phyloP scores from a whole-genome alignment of 2,888 invertebrate species.

The Philhelius pedissequus region DNA sequence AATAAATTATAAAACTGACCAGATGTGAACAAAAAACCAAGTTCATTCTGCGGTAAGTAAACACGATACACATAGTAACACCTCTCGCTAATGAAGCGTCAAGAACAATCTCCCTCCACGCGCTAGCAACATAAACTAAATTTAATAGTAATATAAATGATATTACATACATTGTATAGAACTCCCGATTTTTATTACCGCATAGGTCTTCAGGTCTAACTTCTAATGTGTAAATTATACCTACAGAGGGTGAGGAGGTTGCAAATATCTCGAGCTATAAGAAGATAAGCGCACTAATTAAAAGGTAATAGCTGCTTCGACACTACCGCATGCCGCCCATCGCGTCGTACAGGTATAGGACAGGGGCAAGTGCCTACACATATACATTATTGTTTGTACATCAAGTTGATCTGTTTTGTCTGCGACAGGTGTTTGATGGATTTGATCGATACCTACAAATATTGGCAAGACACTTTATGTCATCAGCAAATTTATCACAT shows the following conservation, averaged over 20 bases:
- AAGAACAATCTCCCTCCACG: slow-evolving; percentile 36
- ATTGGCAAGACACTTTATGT: slow-evolving; percentile 37
- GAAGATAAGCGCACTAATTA: slow-evolving; percentile 47
- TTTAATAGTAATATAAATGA: not conserved
- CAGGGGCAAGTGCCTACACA: slow-evolving; percentile 9
- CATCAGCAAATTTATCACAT: slow-evolving; percentile 2
- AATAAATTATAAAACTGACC: slow-evolving; percentile 41
- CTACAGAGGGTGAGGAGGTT: not conserved
- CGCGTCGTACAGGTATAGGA: not conserved
- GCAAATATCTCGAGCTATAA: not conserved
- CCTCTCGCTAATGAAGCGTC: too few relatives aligned
- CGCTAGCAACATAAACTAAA: not conserved
- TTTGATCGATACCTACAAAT: slow-evolving; percentile 33
- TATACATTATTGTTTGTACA: too few relatives aligned
- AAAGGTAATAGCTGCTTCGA: slow-evolving; percentile 12
- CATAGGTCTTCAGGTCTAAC: slow-evolving; percentile 35
- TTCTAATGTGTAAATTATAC: slow-evolving; percentile 2
- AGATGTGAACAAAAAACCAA: slow-evolving; percentile 56
- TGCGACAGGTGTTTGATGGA: slow-evolving; percentile 55
- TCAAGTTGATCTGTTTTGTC: slow-evolving; percentile 28
- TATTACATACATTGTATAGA: slow-evolving; percentile 1
- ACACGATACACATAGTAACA: slow-evolving; percentile 13
- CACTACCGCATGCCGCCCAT: not conserved
- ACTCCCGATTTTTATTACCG: slow-evolving; percentile 16
- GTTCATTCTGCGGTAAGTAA: slow-evolving; percentile 50